Conservation (phyloP, 2,113 vertebrate species). For the Heteronetta atricapilla region DNA sequence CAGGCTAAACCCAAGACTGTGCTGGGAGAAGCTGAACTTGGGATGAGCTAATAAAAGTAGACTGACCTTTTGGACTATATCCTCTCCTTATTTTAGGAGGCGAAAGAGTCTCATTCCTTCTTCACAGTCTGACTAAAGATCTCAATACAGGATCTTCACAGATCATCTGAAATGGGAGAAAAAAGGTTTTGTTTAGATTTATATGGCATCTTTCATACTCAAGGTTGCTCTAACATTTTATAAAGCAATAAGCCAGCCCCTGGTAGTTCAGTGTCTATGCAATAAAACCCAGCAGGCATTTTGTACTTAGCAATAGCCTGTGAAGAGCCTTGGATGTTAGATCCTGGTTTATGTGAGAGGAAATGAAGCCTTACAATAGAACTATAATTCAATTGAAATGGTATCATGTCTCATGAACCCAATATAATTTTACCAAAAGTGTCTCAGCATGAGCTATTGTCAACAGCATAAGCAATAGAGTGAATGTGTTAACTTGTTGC, state of each 20-base stretch:
- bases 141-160: background rate
- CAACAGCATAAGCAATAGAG: background rate
- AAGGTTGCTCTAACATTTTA: background rate
- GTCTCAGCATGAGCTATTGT: background rate
- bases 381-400: background rate
- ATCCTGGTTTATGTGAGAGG: background rate
- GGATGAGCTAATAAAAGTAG: rapidly evolving
- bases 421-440: background rate
- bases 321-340: background rate
- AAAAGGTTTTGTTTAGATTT: background rate
- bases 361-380: background rate
- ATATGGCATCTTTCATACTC: background rate
- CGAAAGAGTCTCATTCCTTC: background rate
- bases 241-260: background rate
- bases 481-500: rapidly evolving
- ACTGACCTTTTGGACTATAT: rapidly evolving
- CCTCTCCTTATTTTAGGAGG: background rate
- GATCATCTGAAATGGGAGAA: background rate
- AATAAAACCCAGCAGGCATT: background rate
- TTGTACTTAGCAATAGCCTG: background rate
- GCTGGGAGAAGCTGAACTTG: background rate
- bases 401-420: background rate
- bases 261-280: background rate
- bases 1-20: rapidly evolving
- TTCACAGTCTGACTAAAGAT: background rate